Conservation (phyloP, 2,113 vertebrate genomes). For the Conger conger region DNA sequence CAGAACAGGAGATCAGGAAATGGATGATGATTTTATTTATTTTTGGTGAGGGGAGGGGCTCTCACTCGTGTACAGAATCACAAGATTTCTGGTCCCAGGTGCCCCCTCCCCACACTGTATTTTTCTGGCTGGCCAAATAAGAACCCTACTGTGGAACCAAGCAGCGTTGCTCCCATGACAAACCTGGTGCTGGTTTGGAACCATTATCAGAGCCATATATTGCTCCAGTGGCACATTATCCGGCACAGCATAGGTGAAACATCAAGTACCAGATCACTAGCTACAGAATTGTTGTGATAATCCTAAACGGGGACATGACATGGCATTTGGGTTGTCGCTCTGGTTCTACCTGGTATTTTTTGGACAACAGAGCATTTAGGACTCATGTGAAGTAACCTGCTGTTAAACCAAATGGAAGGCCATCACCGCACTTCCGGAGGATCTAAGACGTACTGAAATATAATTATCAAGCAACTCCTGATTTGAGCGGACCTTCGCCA, state of each 20-base stretch:
- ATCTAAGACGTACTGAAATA: constrained; percentile 31
- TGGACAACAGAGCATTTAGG: not conserved
- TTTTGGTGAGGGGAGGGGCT: not conserved
- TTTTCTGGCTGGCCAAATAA: not conserved
- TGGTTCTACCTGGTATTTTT: not conserved
- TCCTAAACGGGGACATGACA: not conserved
- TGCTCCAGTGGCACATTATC: not conserved
- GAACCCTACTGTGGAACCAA: not conserved
- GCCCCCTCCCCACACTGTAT: not conserved
- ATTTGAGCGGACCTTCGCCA: constrained; percentile 40
- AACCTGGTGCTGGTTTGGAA: not conserved
- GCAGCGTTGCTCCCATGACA: not conserved
- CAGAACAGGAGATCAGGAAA: not conserved
- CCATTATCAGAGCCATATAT: not conserved
- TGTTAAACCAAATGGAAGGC: constrained; percentile 23
- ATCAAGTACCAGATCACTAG: not conserved
- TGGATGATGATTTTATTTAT: not conserved
- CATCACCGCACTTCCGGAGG: constrained; percentile 19
- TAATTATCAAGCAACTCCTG: constrained; percentile 29
- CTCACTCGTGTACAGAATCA: not conserved
- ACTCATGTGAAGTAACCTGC: not conserved
- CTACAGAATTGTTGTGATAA: not conserved
- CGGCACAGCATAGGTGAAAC: no score
- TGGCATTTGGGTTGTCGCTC: not conserved
- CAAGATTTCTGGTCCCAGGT: not conserved